Percentiles rank a stretch among this genome's conserved stretches.
These are phyloP conservation scores for Hyalella azteca DNA, from an alignment of 2,888 invertebrate species.

Conservation along the genomic window DNA sequence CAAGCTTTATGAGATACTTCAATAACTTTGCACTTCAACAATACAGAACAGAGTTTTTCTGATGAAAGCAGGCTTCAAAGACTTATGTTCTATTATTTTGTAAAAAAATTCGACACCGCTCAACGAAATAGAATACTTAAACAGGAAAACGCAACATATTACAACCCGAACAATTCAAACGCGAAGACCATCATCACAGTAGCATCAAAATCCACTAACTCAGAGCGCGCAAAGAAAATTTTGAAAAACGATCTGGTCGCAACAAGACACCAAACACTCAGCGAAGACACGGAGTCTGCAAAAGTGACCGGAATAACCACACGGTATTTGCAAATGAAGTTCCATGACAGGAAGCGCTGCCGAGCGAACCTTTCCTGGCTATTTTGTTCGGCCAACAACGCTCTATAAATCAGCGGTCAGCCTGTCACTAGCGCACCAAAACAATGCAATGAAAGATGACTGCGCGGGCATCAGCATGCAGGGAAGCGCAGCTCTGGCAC, in stretches of 20 bases:
- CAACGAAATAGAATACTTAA: too few species aligned
- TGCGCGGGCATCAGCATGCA: constrained; percentile 5
- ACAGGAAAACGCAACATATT: too few species aligned
- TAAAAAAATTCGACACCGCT: too few species aligned
- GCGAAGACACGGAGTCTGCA: too few species aligned
- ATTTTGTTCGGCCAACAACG: constrained; percentile 8
- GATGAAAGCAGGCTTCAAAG: too few species aligned
- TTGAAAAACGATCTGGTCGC: background rate
- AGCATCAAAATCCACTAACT: background rate
- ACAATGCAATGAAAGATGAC: constrained; percentile 17
- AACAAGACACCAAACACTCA: background rate
- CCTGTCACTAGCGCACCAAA: constrained; percentile 17
- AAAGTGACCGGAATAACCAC: background rate
- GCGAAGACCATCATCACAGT: too few species aligned
- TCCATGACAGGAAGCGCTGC: constrained; percentile 8
- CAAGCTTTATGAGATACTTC: too few species aligned
- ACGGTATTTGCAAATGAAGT: background rate
- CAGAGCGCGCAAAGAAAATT: background rate
- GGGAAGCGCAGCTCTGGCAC: background rate
- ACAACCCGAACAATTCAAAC: too few species aligned
- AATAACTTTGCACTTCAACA: too few species aligned
- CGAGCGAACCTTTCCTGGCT: background rate
- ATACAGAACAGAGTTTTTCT: too few species aligned
- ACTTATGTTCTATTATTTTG: too few species aligned
- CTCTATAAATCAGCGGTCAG: constrained; percentile 18